Evolutionary conservation across 2,888 invertebrate genomes (phyloP).

Genomic region (Ophonus ardosiacus): DNA sequence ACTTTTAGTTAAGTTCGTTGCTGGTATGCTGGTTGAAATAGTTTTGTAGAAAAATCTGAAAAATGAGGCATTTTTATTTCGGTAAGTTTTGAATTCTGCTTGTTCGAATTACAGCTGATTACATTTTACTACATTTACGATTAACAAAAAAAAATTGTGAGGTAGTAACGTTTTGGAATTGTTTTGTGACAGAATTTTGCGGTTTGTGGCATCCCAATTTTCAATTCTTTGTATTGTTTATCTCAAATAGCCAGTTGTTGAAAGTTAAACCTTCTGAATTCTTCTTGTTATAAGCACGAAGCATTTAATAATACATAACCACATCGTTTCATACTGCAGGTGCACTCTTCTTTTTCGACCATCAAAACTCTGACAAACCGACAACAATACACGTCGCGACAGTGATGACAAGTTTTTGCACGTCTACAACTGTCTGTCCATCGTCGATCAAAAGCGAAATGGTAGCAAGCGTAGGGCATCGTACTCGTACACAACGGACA

Average conservation of each 20-base stretch:
- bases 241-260: not conserved
- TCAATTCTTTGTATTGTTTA: not conserved
- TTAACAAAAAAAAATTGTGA: too few species aligned
- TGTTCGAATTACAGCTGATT: too few species aligned
- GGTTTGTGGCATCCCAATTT: not conserved
- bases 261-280: not conserved
- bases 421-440: constrained; percentile 50
- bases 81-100: too few species aligned
- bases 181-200: too few species aligned
- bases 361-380: constrained; percentile 24
- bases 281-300: not conserved
- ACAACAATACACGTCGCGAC: constrained; percentile 41
- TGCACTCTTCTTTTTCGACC: not conserved
- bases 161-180: too few species aligned
- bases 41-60: too few species aligned
- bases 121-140: too few species aligned
- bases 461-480: constrained; percentile 22
- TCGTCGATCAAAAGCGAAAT: constrained; percentile 49
- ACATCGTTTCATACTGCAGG: not conserved
- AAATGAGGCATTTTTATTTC: too few species aligned
- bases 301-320: not conserved
- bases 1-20: too few species aligned
- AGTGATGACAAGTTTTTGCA: constrained; percentile 55
- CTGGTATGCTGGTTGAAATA: too few species aligned
- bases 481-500: not conserved